Base-by-base conservation (phyloP, 1,140 invertebrate genomes). In the Orius laevigatus region DNA sequence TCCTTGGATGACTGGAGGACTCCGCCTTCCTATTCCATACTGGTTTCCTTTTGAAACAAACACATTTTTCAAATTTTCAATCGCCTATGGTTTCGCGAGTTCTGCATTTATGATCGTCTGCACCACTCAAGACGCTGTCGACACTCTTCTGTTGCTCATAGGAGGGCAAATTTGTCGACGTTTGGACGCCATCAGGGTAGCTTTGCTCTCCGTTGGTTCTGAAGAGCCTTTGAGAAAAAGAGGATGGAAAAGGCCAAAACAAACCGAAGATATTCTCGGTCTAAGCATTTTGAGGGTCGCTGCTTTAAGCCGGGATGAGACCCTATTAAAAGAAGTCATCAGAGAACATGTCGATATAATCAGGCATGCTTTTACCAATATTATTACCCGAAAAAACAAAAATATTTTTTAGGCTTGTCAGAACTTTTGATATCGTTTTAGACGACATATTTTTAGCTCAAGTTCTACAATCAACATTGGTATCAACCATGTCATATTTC, bases 291-390 rank as follows among this genome's bases (percentile, higher is more conserved):
- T 33, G 4, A 45, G 20, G 20, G 40, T 46, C 16, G 49, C 49
- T 8, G 25, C 25, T 10, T 35, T 50, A 34, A 31, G 19, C 31
- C 2, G 49, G 25, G 49, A 50, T 39, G 49, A 50, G 32, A 46
- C 43, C 16, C 20, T 50, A 19, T 19, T 50, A 10, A 45, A 42
- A 25, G 49, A 50, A 38, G 44, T 42, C 34, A 50, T 50, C 15
- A 45, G 49, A 39, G 42, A 50, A 46, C 49, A 50, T 15, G 49
- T 50, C 15, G 43, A 50, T 42, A 42, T 50, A 19, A 50, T 50
- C 41, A 35, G 20, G 49, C 45, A 11, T 14, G n/a, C n/a, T n/a
- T n/a, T n/a, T n/a, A n/a, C n/a, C n/a, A n/a, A 31, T 44, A 25
- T 44, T 44, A 32, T 2, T 44, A 44, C n/a, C 11, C 11, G 6